Evolutionary conservation across 2,888 invertebrate genomes (phyloP).

Genomic region (Apamea monoglypha): DNA sequence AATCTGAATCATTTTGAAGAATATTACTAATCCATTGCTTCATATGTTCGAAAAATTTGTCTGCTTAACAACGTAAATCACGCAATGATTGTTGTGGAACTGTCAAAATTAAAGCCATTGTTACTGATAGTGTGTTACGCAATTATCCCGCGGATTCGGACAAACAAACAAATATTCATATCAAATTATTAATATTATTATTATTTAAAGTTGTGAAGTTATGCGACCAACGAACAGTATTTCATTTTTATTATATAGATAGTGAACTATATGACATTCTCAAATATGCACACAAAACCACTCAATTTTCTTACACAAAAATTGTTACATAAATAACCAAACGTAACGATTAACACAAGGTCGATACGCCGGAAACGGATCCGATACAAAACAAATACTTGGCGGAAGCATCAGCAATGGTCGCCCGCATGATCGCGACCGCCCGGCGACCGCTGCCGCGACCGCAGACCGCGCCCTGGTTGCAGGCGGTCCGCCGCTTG

Average conservation of each 20-base stretch:
- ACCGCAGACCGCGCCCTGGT: constrained; percentile 58
- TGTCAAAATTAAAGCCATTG: not conserved
- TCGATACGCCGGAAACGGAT: constrained; percentile 81
- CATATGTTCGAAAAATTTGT: too few species aligned
- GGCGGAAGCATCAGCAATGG: constrained; percentile 77
- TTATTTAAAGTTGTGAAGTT: too few species aligned
- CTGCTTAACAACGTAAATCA: not conserved
- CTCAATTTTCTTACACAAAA: not conserved
- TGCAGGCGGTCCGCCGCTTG: constrained; percentile 71
- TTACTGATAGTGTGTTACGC: not conserved
- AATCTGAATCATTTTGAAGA: too few species aligned
- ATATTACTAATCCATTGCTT: not conserved
- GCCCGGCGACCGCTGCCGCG: constrained; percentile 71
- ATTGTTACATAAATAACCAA: constrained; percentile 12
- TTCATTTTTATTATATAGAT: not conserved
- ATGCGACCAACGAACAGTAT: not conserved
- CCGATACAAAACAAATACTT: constrained; percentile 81
- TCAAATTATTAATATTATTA: too few species aligned
- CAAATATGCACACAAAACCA: not conserved
- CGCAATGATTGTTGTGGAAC: not conserved
- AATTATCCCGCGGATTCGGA: not conserved
- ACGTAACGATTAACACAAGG: constrained; percentile 62
- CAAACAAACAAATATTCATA: too few species aligned
- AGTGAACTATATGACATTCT: not conserved
- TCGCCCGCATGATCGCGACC: constrained; percentile 72